Conservation (phyloP, 2,797 vertebrate genomes). For the Sebastes itinus region DNA sequence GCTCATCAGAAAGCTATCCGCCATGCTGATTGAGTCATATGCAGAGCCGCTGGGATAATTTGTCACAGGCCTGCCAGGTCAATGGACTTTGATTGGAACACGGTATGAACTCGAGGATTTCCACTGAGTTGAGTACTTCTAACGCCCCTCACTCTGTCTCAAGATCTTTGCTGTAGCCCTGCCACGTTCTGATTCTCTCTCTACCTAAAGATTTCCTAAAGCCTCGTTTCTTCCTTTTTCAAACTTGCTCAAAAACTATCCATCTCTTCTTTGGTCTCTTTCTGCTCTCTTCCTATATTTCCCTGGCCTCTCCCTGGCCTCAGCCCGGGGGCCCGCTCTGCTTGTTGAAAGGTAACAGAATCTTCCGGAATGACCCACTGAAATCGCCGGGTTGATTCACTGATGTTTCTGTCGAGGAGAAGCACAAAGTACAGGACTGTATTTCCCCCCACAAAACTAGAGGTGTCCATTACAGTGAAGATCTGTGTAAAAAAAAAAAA, state of each 20-base stretch:
- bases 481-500: conserved; percentile 44
- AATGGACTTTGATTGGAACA: conserved; percentile 77
- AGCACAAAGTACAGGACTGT: conserved; percentile 68
- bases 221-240: conserved; percentile 10
- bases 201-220: conserved; percentile 21
- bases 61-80: conserved; percentile 76
- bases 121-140: conserved; percentile 59
- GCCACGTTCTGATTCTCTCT: conserved; percentile 1
- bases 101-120: conserved; percentile 69
- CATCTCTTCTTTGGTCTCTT: conserved; percentile 26
- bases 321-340: conserved; percentile 69
- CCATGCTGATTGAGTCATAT: conserved; percentile 77
- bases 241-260: conserved; percentile 30
- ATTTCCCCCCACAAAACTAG: conserved; percentile 48
- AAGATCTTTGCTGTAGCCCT: conserved; percentile 24
- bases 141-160: conserved; percentile 32
- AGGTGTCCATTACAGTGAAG: conserved; percentile 73
- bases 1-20: conserved; percentile 76
- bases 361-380: conserved; percentile 78
- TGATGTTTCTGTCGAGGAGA: conserved; percentile 71
- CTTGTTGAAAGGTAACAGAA: conserved; percentile 82
- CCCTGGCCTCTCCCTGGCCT: conserved; percentile 72
- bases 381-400: conserved; percentile 77
- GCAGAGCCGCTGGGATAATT: conserved; percentile 79
- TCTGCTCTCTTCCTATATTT: conserved; percentile 33